phyloP scores from a whole-genome alignment of 2,888 invertebrate genomes.

The Gryllus longicercus region DNA sequence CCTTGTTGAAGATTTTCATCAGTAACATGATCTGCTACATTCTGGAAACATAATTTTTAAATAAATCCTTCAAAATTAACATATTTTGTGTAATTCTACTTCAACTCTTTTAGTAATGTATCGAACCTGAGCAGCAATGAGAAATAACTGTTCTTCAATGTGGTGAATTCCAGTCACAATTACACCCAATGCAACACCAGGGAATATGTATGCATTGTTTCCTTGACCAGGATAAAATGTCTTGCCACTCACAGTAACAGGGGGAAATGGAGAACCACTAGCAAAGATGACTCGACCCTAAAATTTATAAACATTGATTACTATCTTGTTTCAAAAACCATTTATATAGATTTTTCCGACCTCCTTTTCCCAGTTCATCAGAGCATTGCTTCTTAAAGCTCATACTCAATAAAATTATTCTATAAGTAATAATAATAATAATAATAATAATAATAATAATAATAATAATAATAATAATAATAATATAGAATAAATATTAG shows the following conservation, averaged over 20 bases:
- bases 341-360: no score
- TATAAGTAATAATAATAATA: no score
- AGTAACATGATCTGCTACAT: slow-evolving; percentile 78
- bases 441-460: no score
- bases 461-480: no score
- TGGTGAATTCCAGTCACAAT: slow-evolving; percentile 89
- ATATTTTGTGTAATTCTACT: no score
- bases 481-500: no score
- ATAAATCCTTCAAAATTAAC: background rate
- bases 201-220: slow-evolving; percentile 96
- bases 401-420: no score
- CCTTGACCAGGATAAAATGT: slow-evolving; percentile 91
- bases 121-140: slow-evolving; percentile 83
- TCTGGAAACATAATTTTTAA: slow-evolving; percentile 50
- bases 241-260: slow-evolving; percentile 74
- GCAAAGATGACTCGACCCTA: slow-evolving; percentile 92
- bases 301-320: background rate
- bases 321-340: background rate
- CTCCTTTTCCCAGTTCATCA: no score
- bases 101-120: no score
- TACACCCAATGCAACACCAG: slow-evolving; percentile 91
- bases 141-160: slow-evolving; percentile 89
- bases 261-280: slow-evolving; percentile 93
- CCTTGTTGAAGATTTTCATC: slow-evolving; percentile 78
- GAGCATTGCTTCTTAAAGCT: no score